These are phyloP conservation scores for Crotalus viridis DNA, from an alignment of 2,113 vertebrate genomes.

Conservation along the genomic window DNA sequence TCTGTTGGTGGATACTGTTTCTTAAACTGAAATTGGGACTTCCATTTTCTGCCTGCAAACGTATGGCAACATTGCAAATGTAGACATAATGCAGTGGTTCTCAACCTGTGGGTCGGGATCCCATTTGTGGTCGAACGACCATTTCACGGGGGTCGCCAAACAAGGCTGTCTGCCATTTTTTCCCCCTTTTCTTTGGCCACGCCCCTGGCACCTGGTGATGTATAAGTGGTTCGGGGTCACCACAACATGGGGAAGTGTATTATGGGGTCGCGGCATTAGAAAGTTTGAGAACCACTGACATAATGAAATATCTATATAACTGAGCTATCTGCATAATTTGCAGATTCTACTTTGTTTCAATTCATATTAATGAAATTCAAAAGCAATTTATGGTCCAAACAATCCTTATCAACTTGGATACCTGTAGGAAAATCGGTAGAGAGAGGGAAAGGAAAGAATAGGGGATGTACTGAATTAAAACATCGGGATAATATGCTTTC, in stretches of 20 bases:
- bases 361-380: conserved; percentile 43
- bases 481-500: neutral
- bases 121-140: too few species aligned
- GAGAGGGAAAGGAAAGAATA: rapidly evolving
- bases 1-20: conserved; percentile 18
- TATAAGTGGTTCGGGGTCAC: too few species aligned
- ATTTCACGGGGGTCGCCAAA: too few species aligned
- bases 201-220: too few species aligned
- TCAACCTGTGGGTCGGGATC: too few species aligned
- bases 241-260: too few species aligned
- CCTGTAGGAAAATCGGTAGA: neutral
- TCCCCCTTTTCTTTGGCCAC: too few species aligned
- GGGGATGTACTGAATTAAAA: conserved; percentile 8
- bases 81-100: neutral
- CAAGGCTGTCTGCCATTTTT: too few species aligned
- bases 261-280: too few species aligned
- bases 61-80: neutral
- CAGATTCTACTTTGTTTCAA: conserved; percentile 31
- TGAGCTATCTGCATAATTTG: conserved; percentile 33
- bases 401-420: conserved; percentile 13
- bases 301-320: conserved; percentile 3
- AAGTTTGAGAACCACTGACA: neutral
- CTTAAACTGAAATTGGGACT: conserved; percentile 42
- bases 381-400: conserved; percentile 42
- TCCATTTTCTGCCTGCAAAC: conserved; percentile 5